Evolutionary conservation across 53 echinoderm and acorn worm genomes (phyloP).

Genomic region (Henricia sp.): DNA sequence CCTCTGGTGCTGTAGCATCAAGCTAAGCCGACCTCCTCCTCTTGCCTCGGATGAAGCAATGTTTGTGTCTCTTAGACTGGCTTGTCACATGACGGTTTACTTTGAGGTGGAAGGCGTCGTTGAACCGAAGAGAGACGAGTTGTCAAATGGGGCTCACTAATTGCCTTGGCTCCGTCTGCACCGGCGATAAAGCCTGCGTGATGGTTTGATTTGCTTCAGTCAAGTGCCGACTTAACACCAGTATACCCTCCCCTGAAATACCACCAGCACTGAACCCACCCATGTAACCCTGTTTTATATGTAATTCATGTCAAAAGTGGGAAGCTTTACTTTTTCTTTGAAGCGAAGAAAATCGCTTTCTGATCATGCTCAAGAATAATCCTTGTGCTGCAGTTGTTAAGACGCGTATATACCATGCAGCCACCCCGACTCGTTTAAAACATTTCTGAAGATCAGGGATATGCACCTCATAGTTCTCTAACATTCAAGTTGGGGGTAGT

Average conservation of each 20-base stretch:
- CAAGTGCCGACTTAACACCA: constrained; percentile 53
- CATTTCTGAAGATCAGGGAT: no score
- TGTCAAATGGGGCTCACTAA: constrained; percentile 49
- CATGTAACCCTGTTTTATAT: neutral
- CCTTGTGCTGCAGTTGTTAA: no score
- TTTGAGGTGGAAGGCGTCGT: constrained; percentile 44
- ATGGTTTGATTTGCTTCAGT: constrained; percentile 42
- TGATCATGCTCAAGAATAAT: no score
- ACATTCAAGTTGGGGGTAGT: no score
- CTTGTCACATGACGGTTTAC: constrained; percentile 63
- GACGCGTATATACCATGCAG: no score
- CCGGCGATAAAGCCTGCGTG: constrained; percentile 30
- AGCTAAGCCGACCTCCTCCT: neutral
- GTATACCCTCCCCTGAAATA: constrained; percentile 3
- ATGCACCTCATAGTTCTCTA: no score
- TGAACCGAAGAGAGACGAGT: constrained; percentile 48
- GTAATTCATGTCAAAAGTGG: no score
- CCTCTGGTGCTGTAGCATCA: neutral
- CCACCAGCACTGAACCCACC: neutral
- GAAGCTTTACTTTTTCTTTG: no score
- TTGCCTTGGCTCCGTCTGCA: constrained; percentile 48
- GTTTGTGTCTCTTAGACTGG: constrained; percentile 62
- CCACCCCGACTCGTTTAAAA: no score
- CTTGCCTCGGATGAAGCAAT: constrained; percentile 8
- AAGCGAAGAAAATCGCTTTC: no score